Evolutionary conservation across 2,888 invertebrate species (phyloP), one percentile per base, ranked within the genome.

Genomic region (Chrysotoxum bicinctum): DNA sequence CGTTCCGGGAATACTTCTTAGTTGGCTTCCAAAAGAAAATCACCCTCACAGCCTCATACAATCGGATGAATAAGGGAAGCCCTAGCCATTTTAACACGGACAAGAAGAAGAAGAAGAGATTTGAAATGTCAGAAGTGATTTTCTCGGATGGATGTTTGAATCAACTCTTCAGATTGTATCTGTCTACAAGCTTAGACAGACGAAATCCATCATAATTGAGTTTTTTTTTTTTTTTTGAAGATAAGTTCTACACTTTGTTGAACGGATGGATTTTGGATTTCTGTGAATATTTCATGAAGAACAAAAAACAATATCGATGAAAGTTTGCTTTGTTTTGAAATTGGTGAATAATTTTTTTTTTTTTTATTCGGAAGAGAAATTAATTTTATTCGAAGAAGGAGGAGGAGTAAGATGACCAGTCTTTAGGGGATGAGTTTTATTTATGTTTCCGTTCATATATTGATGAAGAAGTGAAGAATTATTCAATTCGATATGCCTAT

Each of bases 51-150:
- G n/a, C n/a, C n/a, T n/a, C n/a, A 23, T 16, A 52, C 69, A 76
- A 50, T 70, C 56, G 64, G 30, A 66, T 56, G 32, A 16, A 5
- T 14, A 30, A 19, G 37, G 26, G 23, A 50, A 45, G 12, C 10
- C 35, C 21, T 12, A 23, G 8, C 30, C 2, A 37, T 43, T 50
- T 21, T 32, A 40, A n/a, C 10, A 30, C 35, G 16, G 52, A 56
- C 64, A 21, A 19, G 40, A 43, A 50, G 26, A 16, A 32, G 45
- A 58, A 30, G 64, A 14, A 81, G 85, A 77, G 85, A 81, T 85
- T 85, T 52, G 54, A 81, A 69, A 77, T 77, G 81, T 85, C 85
- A 85, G 81, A 85, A 85, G 85, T 81, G 85, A 85, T 85, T 85
- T 81, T 62, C 60, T 69, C 69, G 50, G 73, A 80, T 81, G 64